Evolutionary conservation across 2,888 invertebrate genomes (phyloP).

Genomic region (Oscheius sp.): DNA sequence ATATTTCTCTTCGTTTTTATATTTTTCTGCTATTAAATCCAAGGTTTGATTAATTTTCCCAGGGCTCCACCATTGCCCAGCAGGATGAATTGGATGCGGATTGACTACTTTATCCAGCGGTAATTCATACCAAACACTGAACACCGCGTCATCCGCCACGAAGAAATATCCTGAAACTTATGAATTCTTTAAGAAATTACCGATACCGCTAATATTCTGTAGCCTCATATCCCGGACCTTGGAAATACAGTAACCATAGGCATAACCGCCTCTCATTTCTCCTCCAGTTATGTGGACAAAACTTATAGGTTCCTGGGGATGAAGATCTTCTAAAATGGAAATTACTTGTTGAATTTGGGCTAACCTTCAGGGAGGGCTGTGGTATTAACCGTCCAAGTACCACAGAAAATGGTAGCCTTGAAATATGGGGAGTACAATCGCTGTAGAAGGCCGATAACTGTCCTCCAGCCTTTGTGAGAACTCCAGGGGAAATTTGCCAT

Average conservation of each 20-base stretch:
- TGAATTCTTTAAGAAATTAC: neutral
- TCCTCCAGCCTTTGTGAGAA: neutral
- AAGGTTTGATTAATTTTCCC: neutral
- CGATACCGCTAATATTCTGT: constrained; percentile 27
- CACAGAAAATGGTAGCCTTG: constrained; percentile 22
- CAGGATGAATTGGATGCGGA: neutral
- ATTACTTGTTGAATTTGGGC: too few species aligned
- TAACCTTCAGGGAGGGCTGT: too few species aligned
- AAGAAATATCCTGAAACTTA: constrained; percentile 30
- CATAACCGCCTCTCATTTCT: constrained; percentile 18
- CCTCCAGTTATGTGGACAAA: constrained; percentile 16
- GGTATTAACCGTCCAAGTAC: neutral
- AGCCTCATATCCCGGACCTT: constrained; percentile 27
- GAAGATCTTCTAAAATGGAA: too few species aligned
- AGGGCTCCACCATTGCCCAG: neutral
- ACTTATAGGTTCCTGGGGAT: neutral
- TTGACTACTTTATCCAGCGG: neutral
- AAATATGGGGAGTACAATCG: constrained; percentile 29
- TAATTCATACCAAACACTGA: constrained; percentile 31
- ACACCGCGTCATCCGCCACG: constrained; percentile 28
- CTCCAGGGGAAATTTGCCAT: constrained; percentile 22
- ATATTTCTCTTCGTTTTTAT: neutral
- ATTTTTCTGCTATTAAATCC: constrained; percentile 11
- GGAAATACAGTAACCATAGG: constrained; percentile 12
- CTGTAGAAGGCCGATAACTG: constrained; percentile 19